These are phyloP conservation scores for Drosophila picticornis DNA, from an alignment of 2,888 invertebrate species.

Conservation along the genomic window DNA sequence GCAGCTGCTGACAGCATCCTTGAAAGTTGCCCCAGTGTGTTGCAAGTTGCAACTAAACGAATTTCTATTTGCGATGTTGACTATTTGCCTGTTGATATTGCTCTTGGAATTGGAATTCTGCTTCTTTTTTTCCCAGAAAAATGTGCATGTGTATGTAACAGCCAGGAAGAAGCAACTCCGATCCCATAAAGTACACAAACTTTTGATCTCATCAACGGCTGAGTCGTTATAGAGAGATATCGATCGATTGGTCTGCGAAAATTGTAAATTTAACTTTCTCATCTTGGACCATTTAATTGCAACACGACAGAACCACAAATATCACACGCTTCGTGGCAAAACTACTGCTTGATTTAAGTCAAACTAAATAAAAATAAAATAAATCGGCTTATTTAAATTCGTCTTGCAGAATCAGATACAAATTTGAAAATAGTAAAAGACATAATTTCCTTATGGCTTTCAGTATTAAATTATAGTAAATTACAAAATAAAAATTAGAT, in stretches of 20 bases:
- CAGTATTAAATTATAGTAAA: not conserved
- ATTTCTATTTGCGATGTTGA: constrained; percentile 68
- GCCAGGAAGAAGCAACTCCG: not conserved
- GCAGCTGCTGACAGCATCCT: constrained; percentile 66
- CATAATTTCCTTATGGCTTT: not conserved
- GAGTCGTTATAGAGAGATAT: not conserved
- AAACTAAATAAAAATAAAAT: no score
- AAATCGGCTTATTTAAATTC: not conserved
- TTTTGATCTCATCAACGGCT: not conserved
- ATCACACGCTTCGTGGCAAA: not conserved
- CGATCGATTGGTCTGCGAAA: not conserved
- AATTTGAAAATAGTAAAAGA: not conserved
- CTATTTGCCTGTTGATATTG: constrained; percentile 67
- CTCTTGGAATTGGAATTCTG: constrained; percentile 47
- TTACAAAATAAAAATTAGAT: not conserved
- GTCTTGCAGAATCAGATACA: not conserved
- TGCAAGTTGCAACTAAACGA: constrained; percentile 70
- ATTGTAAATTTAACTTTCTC: not conserved
- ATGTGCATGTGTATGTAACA: not conserved
- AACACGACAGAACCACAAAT: not conserved
- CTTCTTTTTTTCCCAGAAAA: constrained; percentile 4
- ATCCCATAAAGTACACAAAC: not conserved
- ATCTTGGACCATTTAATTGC: not conserved
- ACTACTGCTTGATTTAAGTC: not conserved
- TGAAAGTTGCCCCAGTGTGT: constrained; percentile 55